A percentile compares a stretch with the other conserved stretches of the same genome.
Evolutionary conservation across 2,113 vertebrate genomes (phyloP).

Genomic region (Trichomycterus rosablanca): DNA sequence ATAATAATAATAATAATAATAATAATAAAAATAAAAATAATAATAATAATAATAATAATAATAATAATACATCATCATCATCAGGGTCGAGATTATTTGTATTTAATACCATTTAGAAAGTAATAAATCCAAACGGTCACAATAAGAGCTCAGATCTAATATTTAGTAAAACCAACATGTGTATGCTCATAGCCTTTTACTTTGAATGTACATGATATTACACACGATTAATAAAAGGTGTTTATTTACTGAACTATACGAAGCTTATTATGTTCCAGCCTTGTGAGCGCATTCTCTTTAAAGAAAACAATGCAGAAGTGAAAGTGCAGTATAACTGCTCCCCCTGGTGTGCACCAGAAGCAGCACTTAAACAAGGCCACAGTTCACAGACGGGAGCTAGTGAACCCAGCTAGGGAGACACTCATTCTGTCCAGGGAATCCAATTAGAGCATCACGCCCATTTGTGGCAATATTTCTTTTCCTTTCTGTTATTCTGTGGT

Average conservation of each 20-base stretch:
- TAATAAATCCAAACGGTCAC: too few relatives aligned
- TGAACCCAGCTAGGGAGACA: constrained; percentile 51
- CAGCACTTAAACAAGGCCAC: constrained; percentile 54
- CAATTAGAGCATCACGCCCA: constrained; percentile 34
- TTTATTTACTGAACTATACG: constrained; percentile 65
- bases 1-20: too few relatives aligned
- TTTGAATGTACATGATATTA: constrained; percentile 18
- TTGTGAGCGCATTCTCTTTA: constrained; percentile 52
- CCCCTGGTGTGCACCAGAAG: constrained; percentile 67
- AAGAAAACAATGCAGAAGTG: constrained; percentile 49
- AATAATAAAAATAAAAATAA: too few relatives aligned
- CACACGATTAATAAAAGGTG: constrained; percentile 39
- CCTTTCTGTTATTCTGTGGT: constrained; percentile 21
- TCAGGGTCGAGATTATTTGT: too few relatives aligned
- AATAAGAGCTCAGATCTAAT: too few relatives aligned
- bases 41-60: too few relatives aligned
- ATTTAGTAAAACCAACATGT: too few relatives aligned
- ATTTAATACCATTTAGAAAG: too few relatives aligned
- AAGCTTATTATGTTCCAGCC: constrained; percentile 56
- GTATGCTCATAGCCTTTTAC: constrained; percentile 3
- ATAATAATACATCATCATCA: too few relatives aligned
- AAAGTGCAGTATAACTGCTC: constrained; percentile 73
- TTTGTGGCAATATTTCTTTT: constrained; percentile 30
- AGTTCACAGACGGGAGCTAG: constrained; percentile 49
- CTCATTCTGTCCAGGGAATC: constrained; percentile 39